A percentile compares a stretch with the other conserved stretches of the same genome.
phyloP scores from a whole-genome alignment of 2,888 invertebrate genomes.

The Sinelater perroti region DNA sequence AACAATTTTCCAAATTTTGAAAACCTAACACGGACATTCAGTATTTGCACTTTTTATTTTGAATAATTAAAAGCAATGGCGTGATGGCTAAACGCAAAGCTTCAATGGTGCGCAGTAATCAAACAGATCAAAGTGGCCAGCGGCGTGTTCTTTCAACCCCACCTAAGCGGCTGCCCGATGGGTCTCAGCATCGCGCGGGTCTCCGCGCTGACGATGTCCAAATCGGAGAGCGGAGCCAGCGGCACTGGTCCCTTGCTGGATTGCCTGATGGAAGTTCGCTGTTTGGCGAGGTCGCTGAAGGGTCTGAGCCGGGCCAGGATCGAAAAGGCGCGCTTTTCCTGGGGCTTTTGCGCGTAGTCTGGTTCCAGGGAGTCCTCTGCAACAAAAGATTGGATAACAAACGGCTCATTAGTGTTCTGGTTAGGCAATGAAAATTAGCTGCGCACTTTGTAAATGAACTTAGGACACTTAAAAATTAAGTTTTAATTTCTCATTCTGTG shows the following conservation, averaged over 20 bases:
- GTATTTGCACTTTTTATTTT: too few species aligned
- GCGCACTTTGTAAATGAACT: too few species aligned
- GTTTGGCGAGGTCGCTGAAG: conserved; percentile 58
- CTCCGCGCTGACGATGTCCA: conserved; percentile 55
- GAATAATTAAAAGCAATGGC: too few species aligned
- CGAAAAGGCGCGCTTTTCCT: conserved; percentile 59
- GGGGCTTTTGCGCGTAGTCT: conserved; percentile 12
- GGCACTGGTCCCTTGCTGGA: conserved; percentile 38
- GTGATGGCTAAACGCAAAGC: too few species aligned
- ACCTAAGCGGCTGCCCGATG: conserved; percentile 62
- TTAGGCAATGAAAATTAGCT: too few species aligned
- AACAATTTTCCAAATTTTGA: too few species aligned
- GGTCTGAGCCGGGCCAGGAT: conserved; percentile 61
- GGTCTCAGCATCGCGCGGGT: conserved; percentile 58
- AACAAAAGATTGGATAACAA: too few species aligned
- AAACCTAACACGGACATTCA: too few species aligned
- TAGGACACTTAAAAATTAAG: too few species aligned
- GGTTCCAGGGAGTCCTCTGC: conserved; percentile 27
- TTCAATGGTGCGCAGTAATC: conserved; percentile 23
- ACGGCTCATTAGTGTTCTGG: neutral
- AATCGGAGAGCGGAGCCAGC: conserved; percentile 36
- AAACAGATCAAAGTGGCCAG: conserved; percentile 27
- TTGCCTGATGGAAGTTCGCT: conserved; percentile 56
- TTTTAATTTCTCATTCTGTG: too few species aligned
- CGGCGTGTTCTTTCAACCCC: conserved; percentile 55